Base-by-base conservation (phyloP, 2,797 vertebrate species). In the Alectoris magna region DNA sequence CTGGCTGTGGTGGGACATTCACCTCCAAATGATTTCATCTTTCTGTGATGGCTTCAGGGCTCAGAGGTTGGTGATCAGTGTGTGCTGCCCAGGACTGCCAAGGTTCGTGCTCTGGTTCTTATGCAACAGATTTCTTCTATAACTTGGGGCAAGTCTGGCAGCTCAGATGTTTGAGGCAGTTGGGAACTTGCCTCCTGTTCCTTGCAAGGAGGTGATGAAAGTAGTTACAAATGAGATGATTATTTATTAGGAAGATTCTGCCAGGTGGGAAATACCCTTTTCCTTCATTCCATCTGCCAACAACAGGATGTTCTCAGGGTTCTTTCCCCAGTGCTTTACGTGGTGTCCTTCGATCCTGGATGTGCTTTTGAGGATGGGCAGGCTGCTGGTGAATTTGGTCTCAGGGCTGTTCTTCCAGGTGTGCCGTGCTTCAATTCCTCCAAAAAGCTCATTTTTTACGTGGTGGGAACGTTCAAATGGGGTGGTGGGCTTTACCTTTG, bases 91-190 rank as follows among this genome's bases (percentile, higher is more conserved):
- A 4, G 51, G n/a, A 4, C 29, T 51, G 18, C 3, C 11, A 13
- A 41, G 10, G 23, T 24, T 39, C 29, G n/a, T 66, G 36, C 16
- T 68, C 31, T 34, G 12, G 80, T 84, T 69, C n/a, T 64, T 38
- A 29, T 0, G 1, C 15, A 63, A 44, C 10, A 27, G 4, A 4
- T 60, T 3, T 14, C 10, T 55, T 15, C 16, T 38, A 0, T 34
- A 60, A 49, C 59, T 22, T 70, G 29, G 27, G 51, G 8, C 10
- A 36, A 39, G 39, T 55, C n/a, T 39, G 43, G 14, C 6, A 3
- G 13, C 24, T 76, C 39, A n/a, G 69, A 26, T 48, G 11, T 17
- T 81, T 10, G 26, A 69, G 70, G 76, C 12, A 41, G 13, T 2
- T 76, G 64, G 23, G 29, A 63, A 14, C 16, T 84, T 64, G 8